Evolutionary conservation across 2,888 invertebrate species (phyloP), one percentile per base, ranked within the genome.

Genomic region (Antheraea yamamai): DNA sequence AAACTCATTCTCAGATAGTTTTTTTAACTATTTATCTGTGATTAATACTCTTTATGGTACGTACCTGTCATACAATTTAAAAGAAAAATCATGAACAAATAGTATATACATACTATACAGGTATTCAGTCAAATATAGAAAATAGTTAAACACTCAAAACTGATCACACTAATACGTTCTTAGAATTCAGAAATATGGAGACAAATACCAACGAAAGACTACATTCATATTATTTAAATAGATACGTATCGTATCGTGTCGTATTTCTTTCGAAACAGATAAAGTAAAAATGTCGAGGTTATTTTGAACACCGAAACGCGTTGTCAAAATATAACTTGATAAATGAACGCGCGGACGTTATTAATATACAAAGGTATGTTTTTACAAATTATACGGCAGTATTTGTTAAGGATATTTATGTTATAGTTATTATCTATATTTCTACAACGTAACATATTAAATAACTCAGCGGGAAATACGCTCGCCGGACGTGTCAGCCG

Each of bases 311-410:
- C 7, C n/a, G 39, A 39, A 70, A 39, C 39, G 39, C 39, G 39
- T 70, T 70, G 35, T 70, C 70, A 70, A 70, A 70, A 70, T 39
- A 70, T 10, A 39, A 70, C 70, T 35, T 70, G 70, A 70, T 70
- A 70, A 70, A 39, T 70, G 70, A n/a, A 70, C 18, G 10, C 39
- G 12, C 8, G 39, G n/a, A n/a, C 35, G 70, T n/a, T 70, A 70
- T 39, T 39, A 70, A 66, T 66, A 66, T 12, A 61, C 12, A 12
- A 30, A 35, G 7, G 35, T 30, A 35, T 68, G 68, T 70, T 70
- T 39, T 20, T 70, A 39, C 39, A 20, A n/a, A 70, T 70, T 39
- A 39, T 39, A 39, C n/a, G 39, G 18, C 8, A 39, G 6, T 35
- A 18, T 35, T 39, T 39, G 68, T 68, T 30, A 20, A 35, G 18